Conservation (phyloP, 2,888 invertebrate genomes). For the Eupithecia insigniata region DNA sequence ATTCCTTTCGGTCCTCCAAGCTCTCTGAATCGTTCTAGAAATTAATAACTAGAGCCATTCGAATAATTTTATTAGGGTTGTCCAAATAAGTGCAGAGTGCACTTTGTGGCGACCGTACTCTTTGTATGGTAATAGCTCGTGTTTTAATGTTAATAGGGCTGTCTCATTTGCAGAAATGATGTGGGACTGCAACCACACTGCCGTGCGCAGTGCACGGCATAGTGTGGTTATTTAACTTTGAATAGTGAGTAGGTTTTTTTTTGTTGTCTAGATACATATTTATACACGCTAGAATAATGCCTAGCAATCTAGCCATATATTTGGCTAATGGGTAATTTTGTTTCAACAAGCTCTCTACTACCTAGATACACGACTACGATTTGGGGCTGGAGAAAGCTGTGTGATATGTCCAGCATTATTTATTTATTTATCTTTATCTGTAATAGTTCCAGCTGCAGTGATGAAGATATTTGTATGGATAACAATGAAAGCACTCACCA, state of each 20-base stretch:
- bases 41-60: conserved; percentile 60
- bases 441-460: too few relatives aligned
- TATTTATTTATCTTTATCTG: too few relatives aligned
- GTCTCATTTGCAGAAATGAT: conserved; percentile 41
- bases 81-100: conserved; percentile 62
- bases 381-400: too few relatives aligned
- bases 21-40: conserved; percentile 23
- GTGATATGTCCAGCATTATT: too few relatives aligned
- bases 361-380: too few relatives aligned
- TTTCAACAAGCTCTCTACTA: too few relatives aligned
- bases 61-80: conserved; percentile 67
- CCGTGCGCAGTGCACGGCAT: too few relatives aligned
- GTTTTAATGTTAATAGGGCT: conserved; percentile 61
- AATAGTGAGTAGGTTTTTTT: too few relatives aligned
- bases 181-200: conserved; percentile 20
- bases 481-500: conserved; percentile 65
- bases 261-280: too few relatives aligned
- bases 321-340: too few relatives aligned
- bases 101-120: conserved; percentile 56
- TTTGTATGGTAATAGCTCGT: conserved; percentile 70
- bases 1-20: neutral
- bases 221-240: neutral
- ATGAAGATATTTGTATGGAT: neutral
- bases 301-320: too few relatives aligned
- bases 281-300: too few relatives aligned